These are phyloP conservation scores for Pedetes capensis DNA, from an alignment of 2,113 vertebrate species.

Conservation along the genomic window DNA sequence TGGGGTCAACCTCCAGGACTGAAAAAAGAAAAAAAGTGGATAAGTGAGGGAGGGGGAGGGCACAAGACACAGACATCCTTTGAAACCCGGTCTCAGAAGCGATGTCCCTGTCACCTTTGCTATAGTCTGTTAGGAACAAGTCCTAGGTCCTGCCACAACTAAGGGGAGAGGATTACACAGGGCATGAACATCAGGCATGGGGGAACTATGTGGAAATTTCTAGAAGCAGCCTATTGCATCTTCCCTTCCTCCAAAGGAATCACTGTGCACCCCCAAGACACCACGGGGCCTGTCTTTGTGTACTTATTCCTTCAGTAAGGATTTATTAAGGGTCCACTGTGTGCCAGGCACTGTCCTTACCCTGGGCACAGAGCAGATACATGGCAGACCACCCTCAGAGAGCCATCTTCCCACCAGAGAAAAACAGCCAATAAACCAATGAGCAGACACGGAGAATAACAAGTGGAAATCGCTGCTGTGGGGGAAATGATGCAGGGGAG, in stretches of 20 bases:
- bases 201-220: no score
- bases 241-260: neutral
- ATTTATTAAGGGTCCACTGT: no score
- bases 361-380: neutral
- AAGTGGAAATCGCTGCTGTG: fast-evolving
- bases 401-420: no score
- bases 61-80: no score
- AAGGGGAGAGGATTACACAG: neutral
- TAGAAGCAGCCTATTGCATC: neutral
- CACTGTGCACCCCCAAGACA: neutral
- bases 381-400: no score
- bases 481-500: neutral
- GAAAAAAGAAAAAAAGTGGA: no score
- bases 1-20: no score
- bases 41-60: no score
- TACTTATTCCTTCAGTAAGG: fast-evolving
- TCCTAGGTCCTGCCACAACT: neutral
- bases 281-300: fast-evolving
- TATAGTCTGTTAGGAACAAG: neutral
- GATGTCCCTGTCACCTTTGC: neutral
- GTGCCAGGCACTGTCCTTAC: no score
- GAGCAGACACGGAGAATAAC: neutral
- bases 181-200: neutral
- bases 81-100: neutral
- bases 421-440: no score